phyloP scores from a whole-genome alignment of 2,888 invertebrate genomes.

The Nomada hirtipes region DNA sequence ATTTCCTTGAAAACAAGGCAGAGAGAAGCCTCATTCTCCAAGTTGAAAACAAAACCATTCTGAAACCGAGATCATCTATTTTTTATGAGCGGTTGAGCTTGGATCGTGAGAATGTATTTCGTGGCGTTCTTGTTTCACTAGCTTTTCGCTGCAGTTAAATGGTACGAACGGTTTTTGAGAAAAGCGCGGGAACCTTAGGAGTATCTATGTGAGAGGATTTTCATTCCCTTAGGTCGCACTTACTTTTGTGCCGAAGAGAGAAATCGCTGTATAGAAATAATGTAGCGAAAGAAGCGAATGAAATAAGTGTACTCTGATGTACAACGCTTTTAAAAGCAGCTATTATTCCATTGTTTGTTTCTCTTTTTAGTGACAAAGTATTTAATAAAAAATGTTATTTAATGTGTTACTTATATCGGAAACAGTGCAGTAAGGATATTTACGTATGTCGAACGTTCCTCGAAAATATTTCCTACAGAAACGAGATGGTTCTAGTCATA shows the following conservation, averaged over 20 bases:
- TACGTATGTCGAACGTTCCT: neutral
- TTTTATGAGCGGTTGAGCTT: conserved; percentile 4
- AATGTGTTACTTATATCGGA: neutral
- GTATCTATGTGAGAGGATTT: neutral
- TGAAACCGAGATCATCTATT: conserved; percentile 42
- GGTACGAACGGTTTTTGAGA: conserved; percentile 16
- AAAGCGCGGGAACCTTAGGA: conserved; percentile 29
- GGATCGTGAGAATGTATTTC: conserved; percentile 26
- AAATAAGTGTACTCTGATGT: neutral
- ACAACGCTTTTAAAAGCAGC: neutral
- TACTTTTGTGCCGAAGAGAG: neutral
- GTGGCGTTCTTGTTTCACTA: conserved; percentile 7
- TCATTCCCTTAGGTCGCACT: neutral
- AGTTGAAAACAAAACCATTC: conserved; percentile 20
- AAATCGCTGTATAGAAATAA: neutral
- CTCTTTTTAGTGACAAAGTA: no score
- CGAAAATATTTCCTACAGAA: neutral
- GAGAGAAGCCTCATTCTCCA: conserved; percentile 7
- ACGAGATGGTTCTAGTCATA: neutral
- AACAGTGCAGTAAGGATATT: neutral
- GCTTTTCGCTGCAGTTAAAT: conserved; percentile 29
- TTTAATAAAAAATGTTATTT: neutral
- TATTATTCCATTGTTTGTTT: no score
- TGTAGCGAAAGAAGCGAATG: neutral
- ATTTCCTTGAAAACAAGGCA: conserved; percentile 9